Base-by-base conservation (phyloP, 2,113 vertebrate genomes). In the Nannospalax galili region DNA sequence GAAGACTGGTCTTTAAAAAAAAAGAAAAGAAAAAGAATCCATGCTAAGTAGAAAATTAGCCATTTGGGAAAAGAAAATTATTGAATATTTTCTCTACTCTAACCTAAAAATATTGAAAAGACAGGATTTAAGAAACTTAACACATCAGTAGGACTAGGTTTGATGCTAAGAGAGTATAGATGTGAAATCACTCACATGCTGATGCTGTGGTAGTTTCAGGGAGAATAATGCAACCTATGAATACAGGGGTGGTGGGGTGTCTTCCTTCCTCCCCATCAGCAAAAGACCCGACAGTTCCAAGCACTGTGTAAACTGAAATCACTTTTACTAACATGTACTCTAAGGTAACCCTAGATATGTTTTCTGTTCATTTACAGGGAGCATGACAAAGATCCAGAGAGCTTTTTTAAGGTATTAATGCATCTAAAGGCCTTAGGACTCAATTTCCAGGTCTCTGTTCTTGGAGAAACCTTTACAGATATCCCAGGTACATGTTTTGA, bases 361-460 rank as follows among this genome's bases (percentile, higher is more conserved):
- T 99, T 98, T 99, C 95, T 99, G 97, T 98, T 99, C 99, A 90
- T 98, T 99, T 99, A 97, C 99, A 99, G 99, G 99, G 99, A 99
- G 97, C 99, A 99, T 20, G 99, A 99, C 98, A 99, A 99, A 99
- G 99, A 99, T 98, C 99, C 99, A 95, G 99, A 99, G 98, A 99
- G 98, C 97, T 99, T 99, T 98, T 99, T 99, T 98, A 99, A 99
- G 98, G 98, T 98, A 87, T 96, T 99, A 98, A 97, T 99, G 98
- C 99, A 98, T 97, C 98, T 99, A 97, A 99, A 99, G 97, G 98
- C 99, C 70, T 96, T 97, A 95, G 97, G 97, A 95, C 95, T 99
- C 42, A 93, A 94, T 98, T 99, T 99, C 98, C 98, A 98, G 8
- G 98, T 99, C 91, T 98, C 99, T 5, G 98, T 99, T 97, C 99